Percentiles rank a stretch among this genome's conserved stretches.
Evolutionary conservation across 2,797 vertebrate species (phyloP).

Genomic region (Malacoraja senta): DNA sequence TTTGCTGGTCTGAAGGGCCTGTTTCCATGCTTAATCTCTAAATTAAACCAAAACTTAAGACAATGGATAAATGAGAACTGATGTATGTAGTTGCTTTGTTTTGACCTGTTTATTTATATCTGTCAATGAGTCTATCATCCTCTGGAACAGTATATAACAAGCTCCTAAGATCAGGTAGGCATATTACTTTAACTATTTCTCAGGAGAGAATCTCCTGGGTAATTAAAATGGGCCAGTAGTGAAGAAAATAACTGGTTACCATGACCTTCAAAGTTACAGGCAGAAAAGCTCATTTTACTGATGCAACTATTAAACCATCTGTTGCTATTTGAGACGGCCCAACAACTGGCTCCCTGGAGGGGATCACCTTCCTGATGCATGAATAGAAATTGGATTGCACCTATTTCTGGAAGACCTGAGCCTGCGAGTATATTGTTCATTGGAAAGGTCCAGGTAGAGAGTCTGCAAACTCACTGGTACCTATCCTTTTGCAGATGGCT

Average conservation of each 20-base stretch:
- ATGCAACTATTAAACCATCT: background rate
- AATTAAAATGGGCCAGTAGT: background rate
- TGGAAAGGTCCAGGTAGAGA: too few species aligned
- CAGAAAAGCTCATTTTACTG: background rate
- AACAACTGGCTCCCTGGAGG: background rate
- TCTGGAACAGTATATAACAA: background rate
- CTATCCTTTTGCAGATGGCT: too few species aligned
- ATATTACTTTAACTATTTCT: background rate
- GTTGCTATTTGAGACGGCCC: background rate
- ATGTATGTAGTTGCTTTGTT: background rate
- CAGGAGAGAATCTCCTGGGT: background rate
- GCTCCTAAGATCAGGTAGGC: background rate
- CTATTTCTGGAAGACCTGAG: too few species aligned
- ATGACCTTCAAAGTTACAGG: background rate
- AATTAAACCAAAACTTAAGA: background rate
- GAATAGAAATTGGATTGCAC: too few species aligned
- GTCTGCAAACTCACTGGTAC: too few species aligned
- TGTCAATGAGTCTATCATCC: background rate
- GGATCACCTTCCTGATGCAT: background rate
- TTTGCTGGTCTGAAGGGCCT: too few species aligned
- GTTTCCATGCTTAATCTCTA: too few species aligned
- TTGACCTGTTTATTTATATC: background rate
- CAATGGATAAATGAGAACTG: background rate
- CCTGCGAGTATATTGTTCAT: too few species aligned
- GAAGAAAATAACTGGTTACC: background rate